phyloP scores from a whole-genome alignment of 2,113 vertebrate species.

The Mobula birostris region DNA sequence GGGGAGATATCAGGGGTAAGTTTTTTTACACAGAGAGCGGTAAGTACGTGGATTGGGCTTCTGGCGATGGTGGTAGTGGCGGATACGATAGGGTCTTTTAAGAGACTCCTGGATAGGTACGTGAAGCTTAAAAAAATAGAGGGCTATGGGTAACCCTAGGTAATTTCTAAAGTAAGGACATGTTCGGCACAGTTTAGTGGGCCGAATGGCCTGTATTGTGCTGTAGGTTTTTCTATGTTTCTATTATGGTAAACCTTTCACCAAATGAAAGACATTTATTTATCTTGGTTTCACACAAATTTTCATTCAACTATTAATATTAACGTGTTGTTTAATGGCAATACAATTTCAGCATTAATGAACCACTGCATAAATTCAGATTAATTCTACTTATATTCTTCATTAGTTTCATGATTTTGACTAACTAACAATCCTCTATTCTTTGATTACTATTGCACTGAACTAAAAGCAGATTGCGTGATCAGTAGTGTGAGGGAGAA shows the following conservation, averaged over 20 bases:
- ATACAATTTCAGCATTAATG: conserved; percentile 17
- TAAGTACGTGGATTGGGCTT: too few species aligned
- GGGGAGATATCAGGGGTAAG: too few species aligned
- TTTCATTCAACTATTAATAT: conserved; percentile 22
- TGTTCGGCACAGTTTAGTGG: too few species aligned
- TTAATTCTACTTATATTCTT: conserved; percentile 28
- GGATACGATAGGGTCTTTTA: too few species aligned
- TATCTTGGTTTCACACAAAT: conserved; percentile 17
- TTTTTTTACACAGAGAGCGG: too few species aligned
- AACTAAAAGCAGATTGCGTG: conserved; percentile 23
- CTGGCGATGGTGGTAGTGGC: too few species aligned
- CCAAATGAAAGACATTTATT: not conserved
- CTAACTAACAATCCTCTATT: conserved; percentile 23
- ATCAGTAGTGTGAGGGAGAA: not conserved
- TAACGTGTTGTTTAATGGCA: conserved; percentile 21
- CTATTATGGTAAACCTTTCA: not conserved
- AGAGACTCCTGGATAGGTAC: too few species aligned
- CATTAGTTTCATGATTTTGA: conserved; percentile 25
- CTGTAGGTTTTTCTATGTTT: too few species aligned
- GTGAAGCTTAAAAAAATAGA: too few species aligned
- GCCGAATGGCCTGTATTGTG: too few species aligned
- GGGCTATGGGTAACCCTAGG: too few species aligned
- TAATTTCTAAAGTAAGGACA: too few species aligned
- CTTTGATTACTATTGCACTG: conserved; percentile 9
- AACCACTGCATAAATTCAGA: conserved; percentile 29